Percentiles rank a stretch among this genome's conserved stretches.
Evolutionary conservation across 2,113 vertebrate species (phyloP).

Genomic region (Smithornis capensis): DNA sequence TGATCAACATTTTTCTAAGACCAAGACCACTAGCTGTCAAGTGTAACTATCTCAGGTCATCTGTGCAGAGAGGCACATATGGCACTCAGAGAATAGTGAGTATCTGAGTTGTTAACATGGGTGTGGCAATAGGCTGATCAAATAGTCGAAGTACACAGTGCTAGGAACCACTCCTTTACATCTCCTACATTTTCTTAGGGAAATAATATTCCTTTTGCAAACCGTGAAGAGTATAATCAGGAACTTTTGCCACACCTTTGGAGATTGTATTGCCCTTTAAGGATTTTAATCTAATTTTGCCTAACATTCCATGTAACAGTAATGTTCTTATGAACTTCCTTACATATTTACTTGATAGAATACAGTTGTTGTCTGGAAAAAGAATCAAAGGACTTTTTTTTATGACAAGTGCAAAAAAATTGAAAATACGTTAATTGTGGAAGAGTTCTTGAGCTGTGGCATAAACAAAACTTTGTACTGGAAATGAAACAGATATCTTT

Average conservation of each 20-base stretch:
- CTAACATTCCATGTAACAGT: neutral
- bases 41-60: neutral
- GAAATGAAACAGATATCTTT: neutral
- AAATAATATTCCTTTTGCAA: neutral
- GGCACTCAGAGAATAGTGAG: neutral
- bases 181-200: neutral
- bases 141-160: neutral
- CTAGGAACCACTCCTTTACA: rapidly evolving
- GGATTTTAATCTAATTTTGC: neutral
- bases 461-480: neutral
- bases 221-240: neutral
- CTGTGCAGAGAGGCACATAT: rapidly evolving
- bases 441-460: neutral
- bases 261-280: neutral
- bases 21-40: neutral
- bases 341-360: neutral
- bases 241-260: neutral
- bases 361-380: neutral
- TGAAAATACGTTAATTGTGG: neutral
- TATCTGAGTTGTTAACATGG: neutral
- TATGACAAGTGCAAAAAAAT: neutral
- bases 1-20: neutral
- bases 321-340: neutral
- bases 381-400: neutral
- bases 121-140: neutral